phyloP scores from a whole-genome alignment of 2,797 vertebrate genomes.

The Lophotriccus pileatus region DNA sequence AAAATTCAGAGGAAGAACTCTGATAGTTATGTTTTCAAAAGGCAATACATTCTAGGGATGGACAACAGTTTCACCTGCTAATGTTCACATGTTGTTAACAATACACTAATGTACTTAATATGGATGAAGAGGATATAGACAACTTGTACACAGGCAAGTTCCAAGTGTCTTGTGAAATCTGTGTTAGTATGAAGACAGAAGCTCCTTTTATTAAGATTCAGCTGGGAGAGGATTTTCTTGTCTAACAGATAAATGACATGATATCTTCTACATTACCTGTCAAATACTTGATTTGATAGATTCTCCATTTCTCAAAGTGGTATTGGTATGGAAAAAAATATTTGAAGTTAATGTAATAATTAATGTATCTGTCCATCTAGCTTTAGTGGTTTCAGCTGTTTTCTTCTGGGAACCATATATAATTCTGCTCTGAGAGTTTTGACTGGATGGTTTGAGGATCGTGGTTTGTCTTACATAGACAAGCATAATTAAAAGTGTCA shows the following conservation, averaged over 20 bases:
- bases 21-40: background rate
- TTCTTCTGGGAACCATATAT: background rate
- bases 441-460: background rate
- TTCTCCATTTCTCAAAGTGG: background rate
- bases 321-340: background rate
- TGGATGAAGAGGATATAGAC: background rate
- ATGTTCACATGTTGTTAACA: background rate
- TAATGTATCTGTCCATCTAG: background rate
- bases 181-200: background rate
- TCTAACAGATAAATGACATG: background rate
- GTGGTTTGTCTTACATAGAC: background rate
- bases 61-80: background rate
- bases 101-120: background rate
- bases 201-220: background rate
- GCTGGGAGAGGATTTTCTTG: background rate
- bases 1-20: slow-evolving; percentile 6
- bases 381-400: slow-evolving; percentile 5
- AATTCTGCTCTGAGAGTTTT: background rate
- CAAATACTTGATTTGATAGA: slow-evolving; percentile 18
- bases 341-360: slow-evolving; percentile 8
- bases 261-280: background rate
- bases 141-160: background rate
- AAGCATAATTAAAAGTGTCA: slow-evolving; percentile 30
- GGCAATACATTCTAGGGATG: background rate
- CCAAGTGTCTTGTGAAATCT: background rate